phyloP scores from a whole-genome alignment of 2,113 vertebrate species.

The Macroglossus sobrinus region DNA sequence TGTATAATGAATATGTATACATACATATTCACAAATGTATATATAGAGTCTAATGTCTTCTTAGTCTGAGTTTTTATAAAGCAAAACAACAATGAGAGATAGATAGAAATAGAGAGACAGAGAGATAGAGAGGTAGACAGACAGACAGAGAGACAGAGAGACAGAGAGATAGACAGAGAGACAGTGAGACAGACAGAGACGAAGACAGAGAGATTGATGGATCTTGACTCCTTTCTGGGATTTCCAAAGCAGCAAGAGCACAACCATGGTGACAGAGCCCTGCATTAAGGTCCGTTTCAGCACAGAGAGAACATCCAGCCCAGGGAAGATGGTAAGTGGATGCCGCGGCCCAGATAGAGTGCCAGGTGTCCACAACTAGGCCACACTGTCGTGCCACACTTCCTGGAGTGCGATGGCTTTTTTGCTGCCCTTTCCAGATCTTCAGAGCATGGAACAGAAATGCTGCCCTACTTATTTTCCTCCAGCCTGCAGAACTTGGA shows the following conservation, averaged over 20 bases:
- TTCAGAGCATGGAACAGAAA: neutral
- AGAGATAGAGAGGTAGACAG: neutral
- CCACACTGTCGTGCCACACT: neutral
- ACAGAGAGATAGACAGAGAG: neutral
- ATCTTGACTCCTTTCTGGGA: neutral
- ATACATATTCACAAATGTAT: neutral
- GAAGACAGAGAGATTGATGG: neutral
- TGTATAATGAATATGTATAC: too few relatives aligned
- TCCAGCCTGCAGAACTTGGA: neutral
- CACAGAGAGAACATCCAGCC: neutral
- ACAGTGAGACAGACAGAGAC: neutral
- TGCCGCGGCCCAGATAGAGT: neutral
- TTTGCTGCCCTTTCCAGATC: neutral
- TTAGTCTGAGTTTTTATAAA: neutral
- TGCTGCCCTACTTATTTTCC: constrained; percentile 35
- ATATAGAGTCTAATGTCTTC: neutral
- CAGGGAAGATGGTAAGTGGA: neutral
- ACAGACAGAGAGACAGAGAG: neutral
- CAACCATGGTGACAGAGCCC: neutral
- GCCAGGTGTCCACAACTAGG: constrained; percentile 18
- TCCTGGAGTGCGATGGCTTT: neutral
- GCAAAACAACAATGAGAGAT: neutral
- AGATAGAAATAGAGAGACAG: neutral
- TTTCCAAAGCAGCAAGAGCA: neutral
- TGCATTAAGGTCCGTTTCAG: neutral